A percentile compares a stretch with the other conserved stretches of the same genome.
These are phyloP conservation scores for Psittacula derbiana DNA, from an alignment of 2,797 vertebrate species.

Conservation along the genomic window DNA sequence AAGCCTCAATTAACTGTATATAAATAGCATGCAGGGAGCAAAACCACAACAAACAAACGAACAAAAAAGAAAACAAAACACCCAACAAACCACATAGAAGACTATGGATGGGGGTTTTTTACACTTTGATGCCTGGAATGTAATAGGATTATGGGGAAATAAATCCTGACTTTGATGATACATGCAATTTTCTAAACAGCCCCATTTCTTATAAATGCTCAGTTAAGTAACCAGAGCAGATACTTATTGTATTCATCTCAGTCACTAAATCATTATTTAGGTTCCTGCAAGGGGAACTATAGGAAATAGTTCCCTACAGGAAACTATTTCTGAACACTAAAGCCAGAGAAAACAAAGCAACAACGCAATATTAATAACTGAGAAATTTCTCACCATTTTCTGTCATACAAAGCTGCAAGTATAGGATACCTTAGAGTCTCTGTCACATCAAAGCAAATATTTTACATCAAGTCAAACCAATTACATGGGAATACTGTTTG, in stretches of 20 bases:
- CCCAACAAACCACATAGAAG: not conserved
- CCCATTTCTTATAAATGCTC: not conserved
- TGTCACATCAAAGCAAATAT: not conserved
- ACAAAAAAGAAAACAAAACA: not conserved
- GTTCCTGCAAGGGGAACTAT: not conserved
- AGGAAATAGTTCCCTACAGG: not conserved
- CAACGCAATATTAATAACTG: not conserved
- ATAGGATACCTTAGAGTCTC: not conserved
- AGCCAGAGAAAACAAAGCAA: not conserved
- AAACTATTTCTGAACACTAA: not conserved
- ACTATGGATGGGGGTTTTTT: not conserved
- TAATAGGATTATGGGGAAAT: constrained; percentile 1
- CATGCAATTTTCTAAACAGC: not conserved
- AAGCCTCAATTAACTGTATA: not conserved
- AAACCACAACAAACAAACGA: not conserved
- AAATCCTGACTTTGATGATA: not conserved
- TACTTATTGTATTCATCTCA: not conserved
- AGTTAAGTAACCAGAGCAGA: not conserved
- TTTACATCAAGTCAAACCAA: not conserved
- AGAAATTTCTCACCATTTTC: not conserved
- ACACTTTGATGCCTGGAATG: not conserved
- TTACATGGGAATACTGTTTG: not conserved
- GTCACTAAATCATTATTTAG: not conserved
- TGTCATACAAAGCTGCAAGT: not conserved
- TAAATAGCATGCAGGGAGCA: not conserved